A percentile compares a stretch with the other conserved stretches of the same genome.
Evolutionary conservation across 1,140 invertebrate species (phyloP).

Genomic region (Akabosia matsudoensis): DNA sequence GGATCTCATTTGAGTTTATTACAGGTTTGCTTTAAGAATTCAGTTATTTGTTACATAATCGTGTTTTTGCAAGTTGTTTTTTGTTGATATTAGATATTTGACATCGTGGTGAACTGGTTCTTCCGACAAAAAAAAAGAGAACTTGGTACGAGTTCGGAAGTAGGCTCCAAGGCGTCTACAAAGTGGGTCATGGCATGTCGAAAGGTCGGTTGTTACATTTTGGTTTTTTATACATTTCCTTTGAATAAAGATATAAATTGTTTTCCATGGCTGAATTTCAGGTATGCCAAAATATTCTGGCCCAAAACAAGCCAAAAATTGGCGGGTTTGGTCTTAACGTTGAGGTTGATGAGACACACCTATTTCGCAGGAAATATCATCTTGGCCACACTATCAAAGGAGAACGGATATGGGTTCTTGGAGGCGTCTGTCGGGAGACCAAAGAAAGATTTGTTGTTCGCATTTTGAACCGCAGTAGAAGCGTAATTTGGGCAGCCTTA

Average conservation of each 20-base stretch:
- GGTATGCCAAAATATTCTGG: neutral
- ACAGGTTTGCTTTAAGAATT: neutral
- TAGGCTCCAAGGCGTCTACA: neutral
- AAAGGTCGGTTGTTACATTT: neutral
- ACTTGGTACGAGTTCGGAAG: neutral
- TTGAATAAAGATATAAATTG: neutral
- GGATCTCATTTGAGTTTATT: neutral
- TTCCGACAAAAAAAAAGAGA: neutral
- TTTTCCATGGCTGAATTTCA: neutral
- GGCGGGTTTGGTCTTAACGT: neutral
- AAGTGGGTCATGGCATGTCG: neutral
- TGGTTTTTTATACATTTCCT: neutral
- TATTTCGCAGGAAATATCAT: constrained; percentile 4
- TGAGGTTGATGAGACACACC: neutral
- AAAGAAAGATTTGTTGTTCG: neutral
- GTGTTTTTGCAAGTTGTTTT: neutral
- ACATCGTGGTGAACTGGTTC: neutral
- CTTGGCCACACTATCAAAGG: neutral
- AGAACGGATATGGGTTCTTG: neutral
- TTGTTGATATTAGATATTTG: neutral
- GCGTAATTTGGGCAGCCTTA: neutral
- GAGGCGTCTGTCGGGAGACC: neutral
- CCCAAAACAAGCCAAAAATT: neutral
- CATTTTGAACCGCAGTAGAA: too few relatives aligned
- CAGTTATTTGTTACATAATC: neutral